Evolutionary conservation across 2,888 invertebrate genomes (phyloP), one percentile per base, ranked within the genome.

Genomic region (Drosophila yooni): DNA sequence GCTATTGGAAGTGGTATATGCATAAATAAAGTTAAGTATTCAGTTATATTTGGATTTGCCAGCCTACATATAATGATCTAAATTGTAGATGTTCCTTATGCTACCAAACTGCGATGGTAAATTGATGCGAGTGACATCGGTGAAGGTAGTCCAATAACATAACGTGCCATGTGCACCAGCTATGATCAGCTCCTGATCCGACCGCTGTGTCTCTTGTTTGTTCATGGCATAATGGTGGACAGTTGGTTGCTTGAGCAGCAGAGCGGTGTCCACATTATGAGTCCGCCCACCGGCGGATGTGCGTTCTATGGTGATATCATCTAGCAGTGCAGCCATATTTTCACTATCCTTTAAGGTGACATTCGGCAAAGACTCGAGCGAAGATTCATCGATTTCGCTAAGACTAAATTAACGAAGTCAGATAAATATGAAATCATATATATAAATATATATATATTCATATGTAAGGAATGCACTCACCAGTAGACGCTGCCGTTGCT

Each of bases 401-500:
- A 92, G 76, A 40, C 92, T 92, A 43, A 3, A 58, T 46, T 1
- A 21, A 53, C 18, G 18, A 46, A 4, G 3, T 48, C 29, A 21
- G 11, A 27, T 46, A 2, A 38, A 2, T 7, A 3, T 33, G 7
- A 29, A 0, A 15, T 21, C 2, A 7, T 36, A 0, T 7, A 13
- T 1, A 25, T 7, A 25, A 10, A 3, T n/a, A 5, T 29, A 0
- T 4, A 3, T 3, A 21, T 18, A 27, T 21, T 21, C 2, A 2
- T 21, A 27, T n/a, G 11, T 15, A 8, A 1, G 15, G 21, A 27
- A 15, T 34, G 11, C 15, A 68, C 79, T 81, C 70, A 93, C 93
- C 85, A 81, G 66, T 93, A 93, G 2, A 93, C 77, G 46, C 89
- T 91, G 10, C 93, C 93, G 66, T 92, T 92, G 4, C 73, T 80